Evolutionary conservation across 2,888 invertebrate genomes (phyloP), one percentile per base, ranked within the genome.

Genomic region (Pollenia amentaria): DNA sequence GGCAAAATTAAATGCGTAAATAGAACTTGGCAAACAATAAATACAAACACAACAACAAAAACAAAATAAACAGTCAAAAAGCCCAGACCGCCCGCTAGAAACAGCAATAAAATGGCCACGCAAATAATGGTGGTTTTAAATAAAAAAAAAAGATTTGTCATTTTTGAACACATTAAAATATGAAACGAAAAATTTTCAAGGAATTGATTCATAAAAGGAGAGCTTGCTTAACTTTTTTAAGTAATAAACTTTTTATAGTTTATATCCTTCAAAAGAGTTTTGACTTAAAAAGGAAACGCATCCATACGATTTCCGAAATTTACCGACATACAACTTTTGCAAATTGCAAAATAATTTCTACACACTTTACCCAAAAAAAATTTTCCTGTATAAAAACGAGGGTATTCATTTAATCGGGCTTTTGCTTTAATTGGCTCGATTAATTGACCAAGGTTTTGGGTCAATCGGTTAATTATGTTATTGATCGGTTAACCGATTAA

Each of bases 1-100:
- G 81, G 75, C 81, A 84, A 51, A 82, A 67, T 87, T 88, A 81
- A 81, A 87, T 81, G 67, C 73, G 87, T 77, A 87, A 87, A 87
- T 84, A 84, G 81, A 84, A 84, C 77, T 87, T 84, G 87, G 84
- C 80, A 87, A 81, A 84, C 55, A 84, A 48, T 77, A 84, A 69
- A 64, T 57, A 51, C 70, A 70, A 57, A 46, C 60, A 18, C 67
- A 60, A 18, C 46, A 57, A n/a, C 12, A 29, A 40, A 46, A 29
- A 9, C 29, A 70, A 40, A 40, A 55, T 42, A 55, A 44, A 46
- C 46, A 51, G 29, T 2, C 51, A 64, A 18, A 29, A 29, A 29
- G 29, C 29, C 1, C 70, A 70, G 18, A n/a, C 44, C 40, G 14
- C 21, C 53, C 53, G 16, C 14, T 48, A 51, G 11, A n/a, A 73